These are phyloP conservation scores for Cephus rjabovi DNA, from an alignment of 2,888 invertebrate species.

Conservation along the genomic window DNA sequence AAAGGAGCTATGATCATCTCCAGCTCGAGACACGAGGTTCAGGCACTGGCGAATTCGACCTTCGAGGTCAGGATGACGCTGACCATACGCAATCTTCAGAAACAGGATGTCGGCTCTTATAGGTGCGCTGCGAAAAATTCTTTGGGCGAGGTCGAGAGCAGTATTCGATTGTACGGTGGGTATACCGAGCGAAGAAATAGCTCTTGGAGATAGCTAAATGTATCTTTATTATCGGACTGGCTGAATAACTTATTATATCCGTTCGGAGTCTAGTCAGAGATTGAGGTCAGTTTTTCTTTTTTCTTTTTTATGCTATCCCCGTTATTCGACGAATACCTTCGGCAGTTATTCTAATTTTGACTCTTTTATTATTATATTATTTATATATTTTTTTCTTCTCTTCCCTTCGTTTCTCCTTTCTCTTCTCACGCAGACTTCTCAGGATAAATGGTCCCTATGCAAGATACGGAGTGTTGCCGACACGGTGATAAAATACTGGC, in stretches of 20 bases:
- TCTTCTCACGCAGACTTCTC: neutral
- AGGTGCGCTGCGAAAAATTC: conserved; percentile 78
- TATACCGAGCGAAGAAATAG: conserved; percentile 23
- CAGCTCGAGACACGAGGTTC: conserved; percentile 82
- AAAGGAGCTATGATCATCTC: conserved; percentile 87
- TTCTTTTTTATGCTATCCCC: neutral
- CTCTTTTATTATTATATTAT: neutral
- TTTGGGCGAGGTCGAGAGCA: conserved; percentile 88
- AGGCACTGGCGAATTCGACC: conserved; percentile 76
- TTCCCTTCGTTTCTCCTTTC: neutral
- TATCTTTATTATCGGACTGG: neutral
- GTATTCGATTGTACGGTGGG: conserved; percentile 88
- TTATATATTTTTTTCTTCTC: neutral
- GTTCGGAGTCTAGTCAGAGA: neutral
- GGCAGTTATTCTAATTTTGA: neutral
- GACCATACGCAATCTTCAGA: conserved; percentile 79
- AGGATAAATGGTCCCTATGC: neutral
- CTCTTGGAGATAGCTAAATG: neutral
- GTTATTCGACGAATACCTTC: neutral
- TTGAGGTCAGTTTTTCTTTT: neutral
- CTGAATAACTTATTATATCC: neutral
- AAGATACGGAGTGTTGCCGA: neutral
- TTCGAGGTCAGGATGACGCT: conserved; percentile 88
- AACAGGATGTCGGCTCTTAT: conserved; percentile 84
- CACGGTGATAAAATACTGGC: neutral